These are phyloP conservation scores for Alosa sapidissima DNA, from an alignment of 2,797 vertebrate species.

Conservation along the genomic window DNA sequence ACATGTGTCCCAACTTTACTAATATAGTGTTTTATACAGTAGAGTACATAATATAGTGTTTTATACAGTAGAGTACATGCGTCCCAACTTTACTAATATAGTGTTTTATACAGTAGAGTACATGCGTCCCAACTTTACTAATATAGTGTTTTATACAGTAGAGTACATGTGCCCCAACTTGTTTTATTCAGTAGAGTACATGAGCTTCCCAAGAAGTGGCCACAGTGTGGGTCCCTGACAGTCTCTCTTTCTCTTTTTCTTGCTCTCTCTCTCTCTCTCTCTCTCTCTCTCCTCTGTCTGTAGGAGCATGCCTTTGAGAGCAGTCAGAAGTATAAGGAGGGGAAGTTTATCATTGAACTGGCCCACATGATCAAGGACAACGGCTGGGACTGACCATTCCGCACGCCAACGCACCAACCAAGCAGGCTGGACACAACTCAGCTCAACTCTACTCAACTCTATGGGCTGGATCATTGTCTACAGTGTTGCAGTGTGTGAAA, in stretches of 20 bases:
- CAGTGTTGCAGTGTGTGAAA: not conserved
- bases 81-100: no score
- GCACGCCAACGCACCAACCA: not conserved
- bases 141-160: no score
- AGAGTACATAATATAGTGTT: no score
- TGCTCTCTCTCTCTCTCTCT: conserved; percentile 51
- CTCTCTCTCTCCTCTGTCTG: conserved; percentile 27
- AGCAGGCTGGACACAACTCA: not conserved
- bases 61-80: no score
- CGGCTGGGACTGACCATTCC: conserved; percentile 81
- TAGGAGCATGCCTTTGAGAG: conserved; percentile 91
- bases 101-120: no score
- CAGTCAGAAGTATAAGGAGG: conserved; percentile 94
- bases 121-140: no score
- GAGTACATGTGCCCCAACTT: no score
- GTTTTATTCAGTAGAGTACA: no score
- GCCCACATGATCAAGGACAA: conserved; percentile 94
- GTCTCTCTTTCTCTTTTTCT: conserved; percentile 24
- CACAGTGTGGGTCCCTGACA: no score
- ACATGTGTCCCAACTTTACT: no score
- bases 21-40: no score
- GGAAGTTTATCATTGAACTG: conserved; percentile 91
- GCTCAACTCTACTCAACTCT: not conserved
- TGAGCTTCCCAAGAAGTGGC: no score
- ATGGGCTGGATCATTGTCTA: not conserved